Evolutionary conservation across 1,140 invertebrate species (phyloP), one percentile per base, ranked within the genome.

Genomic region (Fopius arisanus): DNA sequence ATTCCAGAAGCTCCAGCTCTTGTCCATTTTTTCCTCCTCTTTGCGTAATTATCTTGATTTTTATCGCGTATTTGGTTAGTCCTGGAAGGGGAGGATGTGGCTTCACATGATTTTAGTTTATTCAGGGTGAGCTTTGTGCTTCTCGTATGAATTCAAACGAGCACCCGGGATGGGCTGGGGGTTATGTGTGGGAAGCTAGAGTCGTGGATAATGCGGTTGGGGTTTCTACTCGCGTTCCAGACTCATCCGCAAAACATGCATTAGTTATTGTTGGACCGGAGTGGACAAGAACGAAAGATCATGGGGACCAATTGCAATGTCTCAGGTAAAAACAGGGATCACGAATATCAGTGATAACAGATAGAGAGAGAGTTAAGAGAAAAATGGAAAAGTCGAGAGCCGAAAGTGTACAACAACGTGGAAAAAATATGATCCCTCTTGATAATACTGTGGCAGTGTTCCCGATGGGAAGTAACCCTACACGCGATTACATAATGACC

Each of bases 401-500:
- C 23, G 4, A 66, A 19, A n/a, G 2, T 3, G 37, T 2, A 12
- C 28, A 14, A 62, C 21, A 19, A 19, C 40, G 41, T 51, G 21
- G 40, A 26, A 48, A 28, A 26, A 28, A 26, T 26, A 59, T 59
- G 54, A 59, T 6, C 54, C 19, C n/a, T 16, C 1, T n/a, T 7
- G 51, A 51, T 16, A 48, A 28, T 67, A 21, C 6, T n/a, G 19
- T 29, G 6, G 12, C 40, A 12, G 48, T 23, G 26, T 37, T 19
- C n/a, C 28, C 26, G 41, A 59, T 66, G 33, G 33, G 65, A 48
- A 66, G 51, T 65, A 37, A 73, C 37, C 28, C 43, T 26, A 54
- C 66, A 29, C 48, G 41, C 33, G 72, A 67, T 41, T 74, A 67
- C n/a, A 67, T 67, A 74, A 43, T 63, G 29, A 70, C 26, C 29